Evolutionary conservation across 1,140 invertebrate genomes (phyloP).

Genomic region (Drosophila suzukii): DNA sequence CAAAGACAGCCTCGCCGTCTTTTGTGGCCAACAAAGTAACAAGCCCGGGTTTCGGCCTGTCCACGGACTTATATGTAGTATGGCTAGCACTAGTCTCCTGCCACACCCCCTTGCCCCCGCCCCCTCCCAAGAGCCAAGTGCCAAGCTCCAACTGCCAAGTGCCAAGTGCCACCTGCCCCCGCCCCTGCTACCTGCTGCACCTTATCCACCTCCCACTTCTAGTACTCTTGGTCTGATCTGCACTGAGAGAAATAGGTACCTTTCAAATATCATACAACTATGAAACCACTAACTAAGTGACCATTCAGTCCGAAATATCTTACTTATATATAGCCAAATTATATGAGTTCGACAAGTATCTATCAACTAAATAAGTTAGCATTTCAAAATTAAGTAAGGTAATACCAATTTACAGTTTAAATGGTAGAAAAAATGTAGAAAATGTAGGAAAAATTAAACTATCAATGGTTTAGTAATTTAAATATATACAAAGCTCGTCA

Average conservation of each 20-base stretch:
- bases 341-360: no score
- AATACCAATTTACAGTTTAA: no score
- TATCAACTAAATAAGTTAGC: no score
- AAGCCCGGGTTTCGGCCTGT: constrained; percentile 41
- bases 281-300: background rate
- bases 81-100: constrained; percentile 33
- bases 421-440: no score
- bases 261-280: no score
- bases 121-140: constrained; percentile 11
- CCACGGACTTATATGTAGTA: constrained; percentile 11
- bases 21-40: constrained; percentile 53
- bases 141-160: constrained; percentile 16
- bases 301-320: no score
- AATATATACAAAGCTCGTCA: no score
- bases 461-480: no score
- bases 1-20: constrained; percentile 33
- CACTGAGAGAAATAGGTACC: background rate
- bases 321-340: no score
- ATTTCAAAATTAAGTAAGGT: no score
- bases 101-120: constrained; percentile 1
- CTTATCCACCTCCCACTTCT: constrained; percentile 30
- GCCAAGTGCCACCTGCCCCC: constrained; percentile 9
- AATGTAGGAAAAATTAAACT: no score
- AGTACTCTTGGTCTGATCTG: constrained; percentile 16
- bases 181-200: constrained; percentile 24